phyloP scores from a whole-genome alignment of 2,113 vertebrate genomes.

The Laterallus jamaicensis region DNA sequence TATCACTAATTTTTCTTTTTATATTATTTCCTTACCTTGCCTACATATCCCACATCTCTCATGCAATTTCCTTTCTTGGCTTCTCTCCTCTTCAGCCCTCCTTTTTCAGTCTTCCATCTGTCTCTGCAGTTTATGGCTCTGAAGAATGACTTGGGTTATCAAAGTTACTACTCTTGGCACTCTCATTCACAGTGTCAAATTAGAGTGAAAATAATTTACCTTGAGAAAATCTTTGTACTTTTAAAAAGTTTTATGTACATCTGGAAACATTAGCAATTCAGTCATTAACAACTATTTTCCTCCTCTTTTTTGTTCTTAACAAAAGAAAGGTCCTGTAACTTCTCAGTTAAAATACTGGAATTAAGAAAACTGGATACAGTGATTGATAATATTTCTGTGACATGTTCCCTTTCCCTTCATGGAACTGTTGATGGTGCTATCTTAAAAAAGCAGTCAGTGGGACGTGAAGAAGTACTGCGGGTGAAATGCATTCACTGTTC shows the following conservation, averaged over 20 bases:
- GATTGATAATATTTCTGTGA: neutral
- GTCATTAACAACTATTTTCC: neutral
- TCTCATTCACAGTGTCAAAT: neutral
- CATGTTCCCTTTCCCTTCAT: neutral
- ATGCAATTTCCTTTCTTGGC: neutral
- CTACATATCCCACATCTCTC: neutral
- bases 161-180: neutral
- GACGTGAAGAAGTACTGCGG: neutral
- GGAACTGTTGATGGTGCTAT: neutral
- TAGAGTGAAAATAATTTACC: neutral
- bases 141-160: neutral
- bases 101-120: neutral
- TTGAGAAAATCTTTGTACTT: neutral
- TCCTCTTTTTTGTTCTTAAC: neutral
- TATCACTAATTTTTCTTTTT: neutral
- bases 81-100: neutral
- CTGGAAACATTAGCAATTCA: neutral
- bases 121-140: neutral
- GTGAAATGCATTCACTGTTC: neutral
- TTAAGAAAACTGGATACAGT: neutral
- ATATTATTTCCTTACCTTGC: constrained; percentile 6
- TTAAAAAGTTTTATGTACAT: neutral
- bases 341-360: neutral
- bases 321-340: neutral
- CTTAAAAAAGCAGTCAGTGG: neutral